Base-by-base conservation (phyloP, 2,113 vertebrate genomes). In the Ptilonorhynchus violaceus region DNA sequence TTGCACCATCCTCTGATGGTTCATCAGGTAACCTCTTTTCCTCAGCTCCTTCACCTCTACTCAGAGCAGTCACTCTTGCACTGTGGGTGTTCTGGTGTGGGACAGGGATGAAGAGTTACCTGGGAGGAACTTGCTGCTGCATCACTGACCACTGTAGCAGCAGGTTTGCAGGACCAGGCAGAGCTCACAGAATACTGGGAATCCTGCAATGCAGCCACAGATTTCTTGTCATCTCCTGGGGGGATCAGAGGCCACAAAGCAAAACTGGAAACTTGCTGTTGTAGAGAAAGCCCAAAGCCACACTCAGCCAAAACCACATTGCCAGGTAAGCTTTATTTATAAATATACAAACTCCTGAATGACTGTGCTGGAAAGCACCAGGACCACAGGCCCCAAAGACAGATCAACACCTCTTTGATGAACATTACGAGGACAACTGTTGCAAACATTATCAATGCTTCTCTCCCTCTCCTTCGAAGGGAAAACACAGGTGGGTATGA, bases 341-440 rank as follows among this genome's bases (percentile, higher is more conserved):
- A 91, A 88, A 88, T 39, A 78, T 28, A 90, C 23, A 90, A 89
- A 59, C 23, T 39, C 63, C 20, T 78, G 59, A 85, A 70, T 21
- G 11, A n/a, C 30, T 1, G 3, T 52, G 77, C 79, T 78, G 68
- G 67, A 84, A 96, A 81, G 37, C 47, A 86, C 7, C 18, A 70
- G 88, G 96, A 94, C 95, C 93, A 93, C 64, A 89, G 93, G 96
- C 76, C 91, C 96, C 80, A 82, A 68, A 77, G 31, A 50, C 52
- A 67, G 35, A 52, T 23, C 35, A 55, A 20, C 68, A 55, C 60
- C 49, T 86, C n/a, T 52, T 20, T 19, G 24, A 31, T 0, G 0
- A 74, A 31, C 6, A 14, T n/a, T 67, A 41, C 0, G 0, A 64
- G 22, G 56, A 67, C 33, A 81, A 74, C 15, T 10, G 9, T 23